A percentile compares a stretch with the other conserved stretches of the same genome.
Conservation (phyloP, 2,888 invertebrate genomes). For the Entomobrya proxima region DNA sequence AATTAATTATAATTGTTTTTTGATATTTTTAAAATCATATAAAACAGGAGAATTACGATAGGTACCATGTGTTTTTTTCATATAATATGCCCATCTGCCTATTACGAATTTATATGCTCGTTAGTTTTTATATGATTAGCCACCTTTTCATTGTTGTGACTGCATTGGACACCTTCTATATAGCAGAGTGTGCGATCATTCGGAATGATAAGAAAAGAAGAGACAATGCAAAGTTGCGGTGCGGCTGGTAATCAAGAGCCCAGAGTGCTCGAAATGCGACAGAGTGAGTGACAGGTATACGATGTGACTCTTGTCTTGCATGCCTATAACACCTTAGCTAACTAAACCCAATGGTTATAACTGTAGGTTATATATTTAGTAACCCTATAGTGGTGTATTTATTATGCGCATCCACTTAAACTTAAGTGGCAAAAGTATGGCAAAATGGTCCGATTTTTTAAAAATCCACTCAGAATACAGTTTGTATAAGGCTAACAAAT, state of each 20-base stretch:
- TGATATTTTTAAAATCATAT: constrained; percentile 12
- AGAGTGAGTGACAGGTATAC: constrained; percentile 14
- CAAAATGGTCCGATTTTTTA: no score
- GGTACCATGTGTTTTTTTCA: background rate
- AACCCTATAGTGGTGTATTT: no score
- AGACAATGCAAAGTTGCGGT: constrained; percentile 24
- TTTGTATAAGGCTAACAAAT: background rate
- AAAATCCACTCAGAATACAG: background rate
- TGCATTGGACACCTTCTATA: constrained; percentile 65
- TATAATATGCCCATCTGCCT: background rate
- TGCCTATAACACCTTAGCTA: no score
- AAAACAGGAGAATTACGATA: background rate
- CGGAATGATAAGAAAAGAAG: constrained; percentile 57
- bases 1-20: no score
- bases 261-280: background rate
- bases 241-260: constrained; percentile 1
- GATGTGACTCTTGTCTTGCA: no score
- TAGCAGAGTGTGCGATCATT: constrained; percentile 58
- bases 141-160: constrained; percentile 63
- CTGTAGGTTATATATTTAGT: no score
- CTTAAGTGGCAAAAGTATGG: no score
- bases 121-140: constrained; percentile 52
- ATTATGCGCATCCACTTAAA: no score
- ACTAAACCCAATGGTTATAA: no score
- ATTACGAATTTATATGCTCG: constrained; percentile 31